Evolutionary conservation across 92 coral and sea anemone species (phyloP), one percentile per base, ranked within the genome.

Genomic region (Phymanthus crucifer): DNA sequence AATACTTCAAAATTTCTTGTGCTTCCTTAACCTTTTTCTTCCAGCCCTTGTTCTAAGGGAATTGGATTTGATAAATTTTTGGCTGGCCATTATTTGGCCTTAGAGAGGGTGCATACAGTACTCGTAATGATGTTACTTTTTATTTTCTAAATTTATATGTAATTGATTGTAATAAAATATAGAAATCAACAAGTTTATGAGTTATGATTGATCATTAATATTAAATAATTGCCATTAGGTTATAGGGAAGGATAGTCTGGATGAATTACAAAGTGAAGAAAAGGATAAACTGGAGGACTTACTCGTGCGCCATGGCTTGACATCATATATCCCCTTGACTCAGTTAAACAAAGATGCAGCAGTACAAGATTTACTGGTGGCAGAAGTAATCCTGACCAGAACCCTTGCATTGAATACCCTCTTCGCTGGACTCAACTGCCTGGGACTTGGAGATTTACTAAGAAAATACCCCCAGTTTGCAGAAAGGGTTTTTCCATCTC

Each of bases 281-380:
- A 84, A 79, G 81, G 86, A 81, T 66, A 81, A 88, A 77, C 76
- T 88, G 31, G 92, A 88, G 76, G 92, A 88, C 48, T 74, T 76
- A 21, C 66, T 88, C 66, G 92, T 84, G 48, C 76, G 89, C 26
- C 92, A 88, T 88, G 92, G 89, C 46, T 83, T 88, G 33, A 88
- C 83, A 40, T 34, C 69, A 40, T 72, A 78, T 64, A 84, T 88
- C 36, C 92, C 92, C 33, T 61, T 81, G 47, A 66, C 89, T 24
- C 37, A 56, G n/a, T 54, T 84, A 23, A 89, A 89, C 87, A 68
- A 69, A 48, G 71, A 61, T 35, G 73, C 36, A 35, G 92, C 89
- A 69, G 78, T 89, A 46, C 57, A 80, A 37, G 89, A 89, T 81
- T 74, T 89, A 57, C 47, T 89, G 83, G 69, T 89, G 32, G 88